phyloP scores from a whole-genome alignment of 2,888 invertebrate genomes.

The Scelioninae gen. 1 region DNA sequence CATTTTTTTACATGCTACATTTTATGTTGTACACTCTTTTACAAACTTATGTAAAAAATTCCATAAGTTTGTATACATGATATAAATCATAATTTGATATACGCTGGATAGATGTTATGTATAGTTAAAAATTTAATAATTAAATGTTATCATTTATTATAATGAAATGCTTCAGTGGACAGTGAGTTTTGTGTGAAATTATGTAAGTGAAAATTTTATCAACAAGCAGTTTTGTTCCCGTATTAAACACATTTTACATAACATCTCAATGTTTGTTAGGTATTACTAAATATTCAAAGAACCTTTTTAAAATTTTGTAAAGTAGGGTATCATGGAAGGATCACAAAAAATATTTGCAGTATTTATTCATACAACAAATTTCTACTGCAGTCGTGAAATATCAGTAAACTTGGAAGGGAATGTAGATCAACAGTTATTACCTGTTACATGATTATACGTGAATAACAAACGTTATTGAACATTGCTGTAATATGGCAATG shows the following conservation, averaged over 20 bases:
- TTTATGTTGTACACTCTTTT: too few relatives aligned
- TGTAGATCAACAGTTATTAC: slow-evolving; percentile 77
- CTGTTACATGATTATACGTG: slow-evolving; percentile 76
- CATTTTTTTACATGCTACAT: too few relatives aligned
- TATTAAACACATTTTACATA: too few relatives aligned
- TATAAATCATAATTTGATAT: neutral
- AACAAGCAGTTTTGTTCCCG: too few relatives aligned
- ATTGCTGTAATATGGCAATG: slow-evolving; percentile 76
- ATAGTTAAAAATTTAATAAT: slow-evolving; percentile 17
- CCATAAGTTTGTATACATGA: too few relatives aligned
- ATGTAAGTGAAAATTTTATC: too few relatives aligned
- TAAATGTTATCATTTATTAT: slow-evolving; percentile 17
- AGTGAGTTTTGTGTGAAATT: too few relatives aligned
- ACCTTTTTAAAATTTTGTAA: slow-evolving; percentile 39
- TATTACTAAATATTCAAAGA: slow-evolving; percentile 32
- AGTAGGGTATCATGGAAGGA: slow-evolving; percentile 30
- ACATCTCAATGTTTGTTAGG: slow-evolving; percentile 12
- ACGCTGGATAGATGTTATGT: slow-evolving; percentile 5
- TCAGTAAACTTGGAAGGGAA: slow-evolving; percentile 74
- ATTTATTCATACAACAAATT: slow-evolving; percentile 49
- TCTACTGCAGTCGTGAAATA: slow-evolving; percentile 69
- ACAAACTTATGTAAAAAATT: too few relatives aligned
- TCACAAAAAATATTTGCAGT: slow-evolving; percentile 38
- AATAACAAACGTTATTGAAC: slow-evolving; percentile 72
- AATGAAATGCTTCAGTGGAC: too few relatives aligned